Evolutionary conservation across 2,113 vertebrate genomes (phyloP).

Genomic region (Trichechus manatus): DNA sequence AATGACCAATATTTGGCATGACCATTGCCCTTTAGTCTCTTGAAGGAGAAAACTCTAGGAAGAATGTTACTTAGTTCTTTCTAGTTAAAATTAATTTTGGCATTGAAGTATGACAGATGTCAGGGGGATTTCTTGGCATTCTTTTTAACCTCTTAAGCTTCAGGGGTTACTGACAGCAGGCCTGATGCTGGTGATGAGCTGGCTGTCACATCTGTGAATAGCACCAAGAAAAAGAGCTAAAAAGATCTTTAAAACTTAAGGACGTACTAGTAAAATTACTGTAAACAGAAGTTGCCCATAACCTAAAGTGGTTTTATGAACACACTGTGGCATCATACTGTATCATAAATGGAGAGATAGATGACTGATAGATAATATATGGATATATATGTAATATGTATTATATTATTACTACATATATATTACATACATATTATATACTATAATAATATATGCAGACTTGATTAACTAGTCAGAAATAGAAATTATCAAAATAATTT

Average conservation of each 20-base stretch:
- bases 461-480: constrained; percentile 13
- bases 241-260: not conserved
- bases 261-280: not conserved
- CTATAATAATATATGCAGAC: not conserved
- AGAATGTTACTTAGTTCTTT: not conserved
- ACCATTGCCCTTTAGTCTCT: not conserved
- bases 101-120: constrained; percentile 41
- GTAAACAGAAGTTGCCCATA: not conserved
- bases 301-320: not conserved
- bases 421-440: not conserved
- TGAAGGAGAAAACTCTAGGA: not conserved
- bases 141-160: constrained; percentile 45
- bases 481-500: constrained; percentile 30
- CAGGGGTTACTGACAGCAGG: not conserved
- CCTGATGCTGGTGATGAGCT: not conserved
- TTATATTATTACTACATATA: not conserved
- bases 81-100: not conserved
- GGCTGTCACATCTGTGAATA: not conserved
- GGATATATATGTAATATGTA: not conserved
- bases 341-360: not conserved
- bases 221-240: constrained; percentile 1
- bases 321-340: not conserved
- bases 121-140: constrained; percentile 18
- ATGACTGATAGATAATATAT: not conserved
- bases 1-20: not conserved